phyloP scores from a whole-genome alignment of 1,140 invertebrate genomes.

The Brachionus paranguensis region DNA sequence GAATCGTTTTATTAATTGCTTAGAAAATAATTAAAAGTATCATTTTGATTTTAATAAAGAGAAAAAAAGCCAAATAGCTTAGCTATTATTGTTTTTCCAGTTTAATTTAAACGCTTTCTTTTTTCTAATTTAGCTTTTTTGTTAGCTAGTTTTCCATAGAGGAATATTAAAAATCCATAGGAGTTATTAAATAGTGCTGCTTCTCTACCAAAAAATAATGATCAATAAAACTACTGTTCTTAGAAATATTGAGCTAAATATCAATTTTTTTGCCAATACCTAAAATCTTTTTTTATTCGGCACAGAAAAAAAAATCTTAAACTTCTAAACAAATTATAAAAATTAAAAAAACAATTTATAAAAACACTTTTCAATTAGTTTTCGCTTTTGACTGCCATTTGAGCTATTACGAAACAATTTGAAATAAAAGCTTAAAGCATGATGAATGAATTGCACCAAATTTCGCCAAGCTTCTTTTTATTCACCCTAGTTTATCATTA shows the following conservation, averaged over 20 bases:
- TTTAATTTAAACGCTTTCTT: slow-evolving; percentile 15
- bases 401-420: slow-evolving; percentile 21
- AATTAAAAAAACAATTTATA: slow-evolving; percentile 14
- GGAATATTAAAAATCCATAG: slow-evolving; percentile 18
- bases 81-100: background rate
- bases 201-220: background rate
- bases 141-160: background rate
- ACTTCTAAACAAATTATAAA: background rate
- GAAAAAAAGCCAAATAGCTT: background rate
- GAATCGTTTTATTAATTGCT: slow-evolving; percentile 25
- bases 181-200: background rate
- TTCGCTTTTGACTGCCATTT: background rate
- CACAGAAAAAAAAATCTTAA: background rate
- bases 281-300: background rate
- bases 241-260: background rate
- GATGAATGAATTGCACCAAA: slow-evolving; percentile 13
- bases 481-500: background rate
- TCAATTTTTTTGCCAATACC: background rate
- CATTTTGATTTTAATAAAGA: slow-evolving; percentile 8
- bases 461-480: background rate
- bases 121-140: background rate
- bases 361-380: background rate
- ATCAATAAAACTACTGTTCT: background rate
- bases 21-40: slow-evolving; percentile 29
- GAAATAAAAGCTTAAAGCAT: background rate